These are phyloP conservation scores for Schizaphis graminum DNA, from an alignment of 2,888 invertebrate genomes.

Conservation along the genomic window DNA sequence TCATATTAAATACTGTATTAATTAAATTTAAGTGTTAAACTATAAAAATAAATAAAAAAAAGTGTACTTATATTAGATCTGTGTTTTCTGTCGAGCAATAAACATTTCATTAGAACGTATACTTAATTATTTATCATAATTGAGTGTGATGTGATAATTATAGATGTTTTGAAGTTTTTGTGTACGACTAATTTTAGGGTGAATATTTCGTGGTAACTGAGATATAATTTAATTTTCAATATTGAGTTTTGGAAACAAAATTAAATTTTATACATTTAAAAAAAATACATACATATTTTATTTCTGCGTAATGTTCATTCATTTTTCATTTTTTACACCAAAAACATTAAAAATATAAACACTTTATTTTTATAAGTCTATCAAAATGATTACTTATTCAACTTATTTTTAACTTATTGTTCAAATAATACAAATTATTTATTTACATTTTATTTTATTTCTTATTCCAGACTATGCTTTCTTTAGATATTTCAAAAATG, in stretches of 20 bases:
- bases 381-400: neutral
- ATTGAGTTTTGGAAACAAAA: neutral
- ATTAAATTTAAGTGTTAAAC: neutral
- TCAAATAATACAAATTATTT: neutral
- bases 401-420: too few relatives aligned
- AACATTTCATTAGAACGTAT: neutral
- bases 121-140: neutral
- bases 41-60: neutral
- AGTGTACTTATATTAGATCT: neutral
- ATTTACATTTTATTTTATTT: neutral
- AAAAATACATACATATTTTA: neutral
- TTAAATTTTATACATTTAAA: neutral
- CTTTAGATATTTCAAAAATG: neutral
- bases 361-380: neutral
- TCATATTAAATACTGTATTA: neutral
- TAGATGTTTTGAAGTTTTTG: neutral
- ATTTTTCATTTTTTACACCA: neutral
- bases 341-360: neutral
- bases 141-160: neutral
- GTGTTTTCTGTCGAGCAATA: neutral
- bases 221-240: slow-evolving; percentile 10
- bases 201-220: neutral
- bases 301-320: neutral
- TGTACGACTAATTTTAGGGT: neutral
- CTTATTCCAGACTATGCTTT: neutral